phyloP scores from a whole-genome alignment of 2,888 invertebrate genomes.

The Leptarthrus brevirostris region DNA sequence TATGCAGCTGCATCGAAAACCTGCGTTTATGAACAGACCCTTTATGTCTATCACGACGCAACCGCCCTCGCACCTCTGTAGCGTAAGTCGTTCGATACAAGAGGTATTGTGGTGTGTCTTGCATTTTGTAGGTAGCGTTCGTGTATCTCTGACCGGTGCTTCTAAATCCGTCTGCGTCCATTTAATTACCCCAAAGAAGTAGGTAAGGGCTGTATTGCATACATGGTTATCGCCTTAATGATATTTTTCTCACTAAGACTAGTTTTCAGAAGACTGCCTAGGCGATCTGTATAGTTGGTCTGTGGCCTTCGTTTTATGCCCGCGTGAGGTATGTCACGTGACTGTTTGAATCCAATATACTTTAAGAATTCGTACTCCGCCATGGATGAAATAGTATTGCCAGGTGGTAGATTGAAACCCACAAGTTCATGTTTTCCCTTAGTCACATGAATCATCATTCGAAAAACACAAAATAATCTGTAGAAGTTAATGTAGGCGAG shows the following conservation, averaged over 20 bases:
- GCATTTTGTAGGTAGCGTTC: conserved; percentile 7
- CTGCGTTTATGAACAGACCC: background rate
- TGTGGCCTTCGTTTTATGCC: background rate
- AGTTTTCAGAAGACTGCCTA: background rate
- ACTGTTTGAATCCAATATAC: background rate
- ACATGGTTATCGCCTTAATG: background rate
- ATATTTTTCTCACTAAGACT: background rate
- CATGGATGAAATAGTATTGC: background rate
- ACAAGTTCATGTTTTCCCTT: background rate
- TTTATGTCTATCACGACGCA: conserved; percentile 12
- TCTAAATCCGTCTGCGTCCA: background rate
- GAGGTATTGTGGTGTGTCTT: conserved; percentile 27
- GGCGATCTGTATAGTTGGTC: background rate
- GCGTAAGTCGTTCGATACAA: too few species aligned
- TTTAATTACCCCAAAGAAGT: too few species aligned
- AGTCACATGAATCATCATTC: background rate
- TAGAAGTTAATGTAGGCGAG: background rate
- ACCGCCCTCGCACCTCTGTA: background rate
- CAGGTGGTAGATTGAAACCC: background rate
- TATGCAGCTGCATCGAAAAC: too few species aligned
- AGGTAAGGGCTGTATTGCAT: background rate
- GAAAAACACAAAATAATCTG: background rate
- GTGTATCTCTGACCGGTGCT: background rate
- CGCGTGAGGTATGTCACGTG: too few species aligned
- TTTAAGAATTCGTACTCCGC: background rate